phyloP scores from a whole-genome alignment of 2,113 vertebrate genomes.

The Forbesichthys papilliferus region DNA sequence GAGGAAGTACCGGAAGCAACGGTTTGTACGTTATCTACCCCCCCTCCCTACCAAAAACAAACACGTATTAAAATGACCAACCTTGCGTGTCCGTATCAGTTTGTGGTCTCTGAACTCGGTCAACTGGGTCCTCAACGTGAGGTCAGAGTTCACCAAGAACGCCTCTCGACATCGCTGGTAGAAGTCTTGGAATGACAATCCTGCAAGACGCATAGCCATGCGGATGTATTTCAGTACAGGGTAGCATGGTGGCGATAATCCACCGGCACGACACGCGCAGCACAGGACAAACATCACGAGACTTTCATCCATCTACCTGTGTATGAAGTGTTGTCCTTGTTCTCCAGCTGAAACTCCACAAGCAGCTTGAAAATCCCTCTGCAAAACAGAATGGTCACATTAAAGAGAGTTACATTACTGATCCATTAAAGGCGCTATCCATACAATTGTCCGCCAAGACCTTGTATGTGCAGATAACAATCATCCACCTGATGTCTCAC shows the following conservation, averaged over 20 bases:
- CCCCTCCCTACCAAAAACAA: not conserved
- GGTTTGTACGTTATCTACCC: not conserved
- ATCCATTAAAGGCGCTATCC: too few relatives aligned
- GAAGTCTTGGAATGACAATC: slow-evolving; percentile 97
- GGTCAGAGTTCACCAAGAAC: slow-evolving; percentile 95
- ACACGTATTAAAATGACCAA: slow-evolving; percentile 48
- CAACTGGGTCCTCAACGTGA: slow-evolving; percentile 94
- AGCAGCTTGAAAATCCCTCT: slow-evolving; percentile 96
- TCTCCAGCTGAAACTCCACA: slow-evolving; percentile 90
- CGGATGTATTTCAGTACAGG: not conserved
- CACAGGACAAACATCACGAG: not conserved
- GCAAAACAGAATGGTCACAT: slow-evolving; percentile 14
- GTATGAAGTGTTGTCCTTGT: slow-evolving; percentile 91
- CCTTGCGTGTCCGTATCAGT: slow-evolving; percentile 92
- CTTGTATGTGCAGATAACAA: not conserved
- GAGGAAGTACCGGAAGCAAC: slow-evolving; percentile 6
- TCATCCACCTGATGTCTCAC: too few relatives aligned
- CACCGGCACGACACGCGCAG: not conserved
- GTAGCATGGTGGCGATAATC: fast-evolving
- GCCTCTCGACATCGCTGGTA: slow-evolving; percentile 97
- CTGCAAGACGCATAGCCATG: slow-evolving; percentile 61
- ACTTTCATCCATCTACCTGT: slow-evolving; percentile 60
- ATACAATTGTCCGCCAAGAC: not conserved
- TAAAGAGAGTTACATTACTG: not conserved
- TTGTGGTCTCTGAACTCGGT: slow-evolving; percentile 98